A percentile compares a stretch with the other conserved stretches of the same genome.
Evolutionary conservation across 2,888 invertebrate species (phyloP).

Genomic region (Scaptomyza reducta): DNA sequence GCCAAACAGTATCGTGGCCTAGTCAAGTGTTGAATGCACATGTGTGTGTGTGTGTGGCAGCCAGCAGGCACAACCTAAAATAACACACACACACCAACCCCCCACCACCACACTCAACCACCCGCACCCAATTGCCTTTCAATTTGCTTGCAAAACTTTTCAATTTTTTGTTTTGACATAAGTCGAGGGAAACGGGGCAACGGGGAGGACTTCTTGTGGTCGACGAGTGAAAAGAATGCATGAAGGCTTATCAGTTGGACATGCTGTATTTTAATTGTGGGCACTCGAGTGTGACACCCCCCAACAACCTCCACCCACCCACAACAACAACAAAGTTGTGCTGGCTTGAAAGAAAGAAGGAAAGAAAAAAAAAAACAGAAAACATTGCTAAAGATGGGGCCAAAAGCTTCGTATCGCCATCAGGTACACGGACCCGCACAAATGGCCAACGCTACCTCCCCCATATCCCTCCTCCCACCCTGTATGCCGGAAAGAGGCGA

Average conservation of each 20-base stretch:
- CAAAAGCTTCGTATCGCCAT: slow-evolving; percentile 31
- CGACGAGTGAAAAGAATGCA: slow-evolving; percentile 69
- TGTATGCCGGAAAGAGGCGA: slow-evolving; percentile 17
- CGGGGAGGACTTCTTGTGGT: slow-evolving; percentile 23
- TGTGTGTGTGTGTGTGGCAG: slow-evolving; percentile 19
- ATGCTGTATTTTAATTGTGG: slow-evolving; percentile 79
- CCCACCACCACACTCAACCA: slow-evolving; percentile 1
- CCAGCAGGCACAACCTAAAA: no score
- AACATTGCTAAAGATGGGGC: slow-evolving; percentile 44
- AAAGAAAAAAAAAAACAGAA: slow-evolving; percentile 16
- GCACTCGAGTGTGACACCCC: slow-evolving; percentile 73
- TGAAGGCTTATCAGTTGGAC: slow-evolving; percentile 79
- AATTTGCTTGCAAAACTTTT: slow-evolving; percentile 73
- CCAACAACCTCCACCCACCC: slow-evolving; percentile 24
- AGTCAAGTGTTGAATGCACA: slow-evolving; percentile 47
- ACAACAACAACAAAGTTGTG: slow-evolving; percentile 23
- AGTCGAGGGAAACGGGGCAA: slow-evolving; percentile 6
- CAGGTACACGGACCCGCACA: slow-evolving; percentile 65
- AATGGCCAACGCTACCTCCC: slow-evolving; percentile 50
- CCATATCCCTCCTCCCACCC: neutral
- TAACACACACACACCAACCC: slow-evolving; percentile 12
- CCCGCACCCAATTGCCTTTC: slow-evolving; percentile 39
- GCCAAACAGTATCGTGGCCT: slow-evolving; percentile 32
- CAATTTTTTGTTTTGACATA: slow-evolving; percentile 62
- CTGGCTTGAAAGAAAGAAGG: slow-evolving; percentile 15